Evolutionary conservation across 2,113 vertebrate species (phyloP).

Genomic region (Tyto alba): DNA sequence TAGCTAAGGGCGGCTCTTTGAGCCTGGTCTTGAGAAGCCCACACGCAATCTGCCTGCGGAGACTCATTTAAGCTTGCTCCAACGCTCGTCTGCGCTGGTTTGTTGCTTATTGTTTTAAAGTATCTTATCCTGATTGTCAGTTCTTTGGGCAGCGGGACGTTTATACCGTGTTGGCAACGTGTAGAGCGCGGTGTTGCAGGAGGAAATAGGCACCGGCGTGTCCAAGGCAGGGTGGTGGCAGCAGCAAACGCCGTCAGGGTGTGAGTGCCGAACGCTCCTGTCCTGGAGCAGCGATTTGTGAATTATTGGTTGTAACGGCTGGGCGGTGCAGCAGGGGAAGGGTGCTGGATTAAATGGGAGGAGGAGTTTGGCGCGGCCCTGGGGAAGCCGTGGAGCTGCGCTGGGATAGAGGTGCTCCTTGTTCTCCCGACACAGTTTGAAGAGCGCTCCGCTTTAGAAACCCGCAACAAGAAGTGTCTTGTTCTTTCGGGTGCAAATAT

Average conservation of each 20-base stretch:
- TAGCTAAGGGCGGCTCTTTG: too few relatives aligned
- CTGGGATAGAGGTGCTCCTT: background rate
- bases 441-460: background rate
- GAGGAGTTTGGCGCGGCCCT: background rate
- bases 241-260: background rate
- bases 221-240: background rate
- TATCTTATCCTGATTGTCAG: too few relatives aligned
- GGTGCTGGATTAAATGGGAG: background rate
- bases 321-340: background rate
- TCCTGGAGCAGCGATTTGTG: background rate
- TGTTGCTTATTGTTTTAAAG: background rate
- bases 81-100: background rate
- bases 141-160: background rate
- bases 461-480: constrained; percentile 44
- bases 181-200: background rate
- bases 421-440: background rate
- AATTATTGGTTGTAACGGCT: rapidly evolving
- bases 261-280: background rate
- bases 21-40: background rate
- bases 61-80: background rate
- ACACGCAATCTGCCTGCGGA: background rate
- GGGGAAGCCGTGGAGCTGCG: background rate
- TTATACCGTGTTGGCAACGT: rapidly evolving
- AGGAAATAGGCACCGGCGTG: background rate
- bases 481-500: constrained; percentile 21